These are phyloP conservation scores for Lytechinus variegatus DNA, from an alignment of 35 echinoderm and acorn worm genomes.

Conservation along the genomic window DNA sequence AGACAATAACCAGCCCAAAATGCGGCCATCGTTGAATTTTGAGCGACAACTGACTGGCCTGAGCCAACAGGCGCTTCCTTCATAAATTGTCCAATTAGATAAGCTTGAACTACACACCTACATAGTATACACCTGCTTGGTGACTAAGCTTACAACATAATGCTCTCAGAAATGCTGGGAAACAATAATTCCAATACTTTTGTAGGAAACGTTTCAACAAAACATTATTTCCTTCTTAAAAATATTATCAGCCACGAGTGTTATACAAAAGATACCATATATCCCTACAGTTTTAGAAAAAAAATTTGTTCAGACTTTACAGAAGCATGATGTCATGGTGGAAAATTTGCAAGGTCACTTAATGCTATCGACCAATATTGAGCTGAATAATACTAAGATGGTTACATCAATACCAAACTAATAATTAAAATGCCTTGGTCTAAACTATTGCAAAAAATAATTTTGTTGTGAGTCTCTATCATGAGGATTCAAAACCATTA, in stretches of 20 bases:
- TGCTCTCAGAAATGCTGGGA: neutral
- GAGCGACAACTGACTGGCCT: neutral
- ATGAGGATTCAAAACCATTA: too few species aligned
- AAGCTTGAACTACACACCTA: neutral
- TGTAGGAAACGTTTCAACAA: neutral
- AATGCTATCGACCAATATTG: too few species aligned
- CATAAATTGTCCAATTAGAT: constrained; percentile 14
- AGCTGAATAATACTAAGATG: too few species aligned
- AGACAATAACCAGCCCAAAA: constrained; percentile 11
- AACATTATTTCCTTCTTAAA: neutral
- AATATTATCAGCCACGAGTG: neutral
- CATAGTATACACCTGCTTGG: neutral
- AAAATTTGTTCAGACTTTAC: too few species aligned
- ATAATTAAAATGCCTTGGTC: too few species aligned
- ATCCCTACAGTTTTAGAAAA: too few species aligned
- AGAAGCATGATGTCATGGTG: too few species aligned
- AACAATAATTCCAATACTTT: neutral
- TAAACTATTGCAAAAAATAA: too few species aligned
- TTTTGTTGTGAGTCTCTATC: too few species aligned
- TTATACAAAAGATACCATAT: too few species aligned
- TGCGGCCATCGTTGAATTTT: neutral
- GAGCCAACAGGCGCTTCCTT: neutral
- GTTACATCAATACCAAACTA: too few species aligned
- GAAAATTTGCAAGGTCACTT: too few species aligned
- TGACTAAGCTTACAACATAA: neutral